These are phyloP conservation scores for Sinodicranocentrus sp. DNA, from an alignment of 2,888 invertebrate genomes.

Conservation along the genomic window DNA sequence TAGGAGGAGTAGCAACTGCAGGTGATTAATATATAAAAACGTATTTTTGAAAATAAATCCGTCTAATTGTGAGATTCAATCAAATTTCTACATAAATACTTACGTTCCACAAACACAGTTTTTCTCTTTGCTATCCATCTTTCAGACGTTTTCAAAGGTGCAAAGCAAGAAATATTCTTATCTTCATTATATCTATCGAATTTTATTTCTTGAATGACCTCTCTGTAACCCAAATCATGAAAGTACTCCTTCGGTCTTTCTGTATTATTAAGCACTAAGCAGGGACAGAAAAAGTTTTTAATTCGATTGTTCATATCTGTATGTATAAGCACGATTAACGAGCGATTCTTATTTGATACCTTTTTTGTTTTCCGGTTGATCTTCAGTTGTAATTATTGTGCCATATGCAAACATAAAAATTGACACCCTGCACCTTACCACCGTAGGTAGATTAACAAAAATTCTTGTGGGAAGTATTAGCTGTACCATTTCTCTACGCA, in stretches of 20 bases:
- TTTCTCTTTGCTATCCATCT: slow-evolving; percentile 11
- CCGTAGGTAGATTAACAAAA: slow-evolving; percentile 16
- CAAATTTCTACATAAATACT: not conserved
- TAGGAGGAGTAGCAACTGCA: slow-evolving; percentile 44
- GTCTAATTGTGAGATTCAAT: no score
- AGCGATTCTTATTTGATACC: no score
- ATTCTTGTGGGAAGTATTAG: slow-evolving; percentile 11
- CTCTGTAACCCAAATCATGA: slow-evolving; percentile 62
- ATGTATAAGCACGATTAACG: no score
- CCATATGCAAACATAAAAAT: slow-evolving; percentile 45
- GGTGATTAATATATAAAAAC: no score
- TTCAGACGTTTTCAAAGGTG: slow-evolving; percentile 45
- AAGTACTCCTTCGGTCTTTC: slow-evolving; percentile 31
- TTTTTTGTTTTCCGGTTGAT: not conserved
- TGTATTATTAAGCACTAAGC: no score
- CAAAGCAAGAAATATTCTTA: slow-evolving; percentile 48
- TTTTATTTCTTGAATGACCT: slow-evolving; percentile 18
- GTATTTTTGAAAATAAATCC: no score
- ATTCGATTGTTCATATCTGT: no score
- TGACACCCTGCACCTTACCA: slow-evolving; percentile 34
- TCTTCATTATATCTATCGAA: not conserved
- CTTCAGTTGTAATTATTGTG: slow-evolving; percentile 25
- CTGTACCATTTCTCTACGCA: slow-evolving; percentile 33
- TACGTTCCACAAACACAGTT: slow-evolving; percentile 49
- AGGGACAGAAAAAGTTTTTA: no score